Conservation (phyloP, 2,888 invertebrate species). For the Thyatira batis region DNA sequence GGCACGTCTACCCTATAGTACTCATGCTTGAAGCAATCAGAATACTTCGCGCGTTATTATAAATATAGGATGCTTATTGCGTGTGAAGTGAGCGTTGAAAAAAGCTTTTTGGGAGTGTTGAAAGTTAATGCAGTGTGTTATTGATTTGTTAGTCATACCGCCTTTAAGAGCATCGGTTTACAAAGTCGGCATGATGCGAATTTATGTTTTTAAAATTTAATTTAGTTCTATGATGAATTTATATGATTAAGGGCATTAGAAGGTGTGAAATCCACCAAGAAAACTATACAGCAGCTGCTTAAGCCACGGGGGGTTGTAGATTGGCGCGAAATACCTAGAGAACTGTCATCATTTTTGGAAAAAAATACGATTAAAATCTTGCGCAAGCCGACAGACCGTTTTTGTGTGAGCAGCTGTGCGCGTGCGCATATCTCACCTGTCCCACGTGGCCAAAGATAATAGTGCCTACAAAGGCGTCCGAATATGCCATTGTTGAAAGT, state of each 20-base stretch:
- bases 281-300: constrained; percentile 54
- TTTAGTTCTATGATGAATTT: constrained; percentile 5
- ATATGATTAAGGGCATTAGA: constrained; percentile 26
- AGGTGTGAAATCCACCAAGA: constrained; percentile 39
- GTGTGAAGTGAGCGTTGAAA: constrained; percentile 41
- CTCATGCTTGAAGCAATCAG: constrained; percentile 53
- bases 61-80: constrained; percentile 48
- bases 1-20: constrained; percentile 44
- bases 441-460: constrained; percentile 77
- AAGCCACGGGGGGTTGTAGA: constrained; percentile 52
- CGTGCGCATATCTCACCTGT: constrained; percentile 74
- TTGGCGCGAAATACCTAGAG: constrained; percentile 69
- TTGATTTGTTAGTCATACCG: neutral
- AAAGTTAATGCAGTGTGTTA: constrained; percentile 9
- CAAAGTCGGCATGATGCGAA: too few relatives aligned
- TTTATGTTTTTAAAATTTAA: too few relatives aligned
- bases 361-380: constrained; percentile 78
- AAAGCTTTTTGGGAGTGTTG: constrained; percentile 29
- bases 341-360: constrained; percentile 68
- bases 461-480: constrained; percentile 60
- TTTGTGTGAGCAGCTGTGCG: constrained; percentile 73
- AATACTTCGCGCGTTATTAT: constrained; percentile 57
- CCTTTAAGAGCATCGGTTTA: neutral
- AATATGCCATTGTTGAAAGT: constrained; percentile 57
- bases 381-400: constrained; percentile 69